Conservation (phyloP, 2,888 invertebrate genomes). For the Mesopsocus fuscifrons region DNA sequence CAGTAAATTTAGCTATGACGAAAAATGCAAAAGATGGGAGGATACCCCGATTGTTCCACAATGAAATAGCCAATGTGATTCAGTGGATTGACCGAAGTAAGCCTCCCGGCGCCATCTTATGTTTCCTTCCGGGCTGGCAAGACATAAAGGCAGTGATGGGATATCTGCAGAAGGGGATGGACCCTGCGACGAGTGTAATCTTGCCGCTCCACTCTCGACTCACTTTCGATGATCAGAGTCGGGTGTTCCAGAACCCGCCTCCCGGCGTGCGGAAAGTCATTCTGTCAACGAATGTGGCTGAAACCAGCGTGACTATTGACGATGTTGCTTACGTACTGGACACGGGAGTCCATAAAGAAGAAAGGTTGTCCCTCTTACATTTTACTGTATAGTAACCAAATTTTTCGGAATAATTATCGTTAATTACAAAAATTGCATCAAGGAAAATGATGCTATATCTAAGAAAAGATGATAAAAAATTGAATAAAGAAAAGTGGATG, state of each 20-base stretch:
- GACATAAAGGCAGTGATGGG: slow-evolving; percentile 39
- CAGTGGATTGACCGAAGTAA: slow-evolving; percentile 35
- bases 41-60: slow-evolving; percentile 21
- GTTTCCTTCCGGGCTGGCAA: slow-evolving; percentile 57
- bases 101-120: slow-evolving; percentile 46
- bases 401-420: too few relatives aligned
- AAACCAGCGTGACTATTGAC: slow-evolving; percentile 53
- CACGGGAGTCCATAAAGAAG: slow-evolving; percentile 30
- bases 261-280: slow-evolving; percentile 42
- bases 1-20: slow-evolving; percentile 6
- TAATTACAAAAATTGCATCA: too few relatives aligned
- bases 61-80: slow-evolving; percentile 33
- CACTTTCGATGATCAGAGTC: slow-evolving; percentile 35
- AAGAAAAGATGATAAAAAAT: neutral
- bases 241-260: slow-evolving; percentile 32
- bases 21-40: neutral
- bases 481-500: too few relatives aligned
- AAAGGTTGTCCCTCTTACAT: slow-evolving; percentile 20
- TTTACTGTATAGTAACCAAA: too few relatives aligned
- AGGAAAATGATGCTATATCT: neutral
- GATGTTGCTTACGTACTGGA: slow-evolving; percentile 52
- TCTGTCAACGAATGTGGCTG: slow-evolving; percentile 48
- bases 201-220: slow-evolving; percentile 39
- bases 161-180: slow-evolving; percentile 14
- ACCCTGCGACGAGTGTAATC: slow-evolving; percentile 19